Evolutionary conservation across 2,888 invertebrate genomes (phyloP).

Genomic region (Trilocha varians): DNA sequence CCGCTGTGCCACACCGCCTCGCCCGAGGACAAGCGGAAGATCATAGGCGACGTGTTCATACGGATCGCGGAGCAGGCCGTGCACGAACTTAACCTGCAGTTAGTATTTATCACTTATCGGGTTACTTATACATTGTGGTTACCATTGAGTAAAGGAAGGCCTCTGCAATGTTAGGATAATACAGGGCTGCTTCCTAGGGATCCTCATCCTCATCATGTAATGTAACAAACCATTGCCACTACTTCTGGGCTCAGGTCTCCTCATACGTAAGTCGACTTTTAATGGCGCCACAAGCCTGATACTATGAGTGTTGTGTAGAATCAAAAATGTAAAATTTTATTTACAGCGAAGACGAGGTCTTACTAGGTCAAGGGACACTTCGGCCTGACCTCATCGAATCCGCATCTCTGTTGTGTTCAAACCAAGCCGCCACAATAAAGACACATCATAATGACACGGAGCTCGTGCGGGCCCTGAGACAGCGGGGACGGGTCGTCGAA

Average conservation of each 20-base stretch:
- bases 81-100: slow-evolving; percentile 85
- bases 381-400: slow-evolving; percentile 99
- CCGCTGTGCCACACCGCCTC: slow-evolving; percentile 89
- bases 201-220: no score
- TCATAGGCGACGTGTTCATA: slow-evolving; percentile 99
- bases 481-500: slow-evolving; percentile 92
- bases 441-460: slow-evolving; percentile 99
- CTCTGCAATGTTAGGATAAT: no score
- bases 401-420: slow-evolving; percentile 88
- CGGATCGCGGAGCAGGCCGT: slow-evolving; percentile 93
- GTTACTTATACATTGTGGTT: no score
- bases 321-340: not conserved
- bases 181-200: no score
- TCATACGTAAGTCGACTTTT: no score
- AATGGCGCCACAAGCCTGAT: no score
- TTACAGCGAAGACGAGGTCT: slow-evolving; percentile 87
- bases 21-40: slow-evolving; percentile 98
- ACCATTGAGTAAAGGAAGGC: no score
- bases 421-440: slow-evolving; percentile 96
- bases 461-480: slow-evolving; percentile 83
- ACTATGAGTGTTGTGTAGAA: no score
- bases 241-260: no score
- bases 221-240: no score
- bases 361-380: slow-evolving; percentile 95
- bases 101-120: slow-evolving; percentile 19